Evolutionary conservation across 2,888 invertebrate genomes (phyloP).

Genomic region (Mylabris sibirica): DNA sequence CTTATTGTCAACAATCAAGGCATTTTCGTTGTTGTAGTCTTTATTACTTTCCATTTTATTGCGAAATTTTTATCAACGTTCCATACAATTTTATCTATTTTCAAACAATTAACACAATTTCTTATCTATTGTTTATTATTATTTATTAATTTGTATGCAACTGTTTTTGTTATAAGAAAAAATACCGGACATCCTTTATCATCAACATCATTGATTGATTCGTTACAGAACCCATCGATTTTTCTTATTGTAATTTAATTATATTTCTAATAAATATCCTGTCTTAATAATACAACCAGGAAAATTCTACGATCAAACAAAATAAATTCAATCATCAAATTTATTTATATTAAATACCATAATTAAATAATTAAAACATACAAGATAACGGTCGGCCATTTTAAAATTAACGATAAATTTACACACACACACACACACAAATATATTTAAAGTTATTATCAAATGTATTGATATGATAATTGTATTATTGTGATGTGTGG

Average conservation of each 20-base stretch:
- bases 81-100: neutral
- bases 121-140: neutral
- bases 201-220: neutral
- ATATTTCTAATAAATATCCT: constrained; percentile 4
- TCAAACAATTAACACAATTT: neutral
- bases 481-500: constrained; percentile 23
- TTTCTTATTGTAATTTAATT: neutral
- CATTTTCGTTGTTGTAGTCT: too few relatives aligned
- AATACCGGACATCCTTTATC: neutral
- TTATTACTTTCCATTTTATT: neutral
- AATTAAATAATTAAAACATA: neutral
- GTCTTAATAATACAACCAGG: neutral
- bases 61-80: neutral
- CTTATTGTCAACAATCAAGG: too few relatives aligned
- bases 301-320: neutral
- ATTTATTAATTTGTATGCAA: constrained; percentile 6
- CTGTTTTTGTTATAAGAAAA: neutral
- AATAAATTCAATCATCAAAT: neutral
- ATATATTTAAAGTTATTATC: too few relatives aligned
- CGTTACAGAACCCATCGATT: neutral
- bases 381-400: neutral
- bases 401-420: neutral
- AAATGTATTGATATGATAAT: constrained; percentile 7
- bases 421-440: neutral
- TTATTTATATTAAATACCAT: neutral